Evolutionary conservation across 2,113 vertebrate species (phyloP).

Genomic region (Coturnix japonica): DNA sequence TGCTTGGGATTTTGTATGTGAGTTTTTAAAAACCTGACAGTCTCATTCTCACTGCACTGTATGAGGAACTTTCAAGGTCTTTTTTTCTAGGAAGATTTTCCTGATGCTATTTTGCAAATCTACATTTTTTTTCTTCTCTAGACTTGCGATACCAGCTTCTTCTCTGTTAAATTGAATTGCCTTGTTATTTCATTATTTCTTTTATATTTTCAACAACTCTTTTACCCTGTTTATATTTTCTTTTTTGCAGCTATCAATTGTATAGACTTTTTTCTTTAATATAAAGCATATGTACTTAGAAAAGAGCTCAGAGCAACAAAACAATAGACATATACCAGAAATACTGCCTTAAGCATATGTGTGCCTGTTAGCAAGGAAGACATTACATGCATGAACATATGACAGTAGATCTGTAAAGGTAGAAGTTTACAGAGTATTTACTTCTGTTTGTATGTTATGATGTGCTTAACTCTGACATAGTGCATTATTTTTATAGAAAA

Average conservation of each 20-base stretch:
- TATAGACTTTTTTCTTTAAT: not conserved
- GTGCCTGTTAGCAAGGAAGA: not conserved
- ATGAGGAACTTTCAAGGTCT: not conserved
- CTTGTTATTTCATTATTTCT: not conserved
- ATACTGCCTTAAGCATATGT: not conserved
- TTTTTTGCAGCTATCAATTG: not conserved
- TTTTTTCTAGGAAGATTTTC: not conserved
- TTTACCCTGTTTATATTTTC: not conserved
- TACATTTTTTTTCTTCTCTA: not conserved
- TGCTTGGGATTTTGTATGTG: not conserved
- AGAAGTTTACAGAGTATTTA: not conserved
- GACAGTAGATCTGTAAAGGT: not conserved
- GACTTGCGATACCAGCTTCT: not conserved
- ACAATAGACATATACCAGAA: not conserved
- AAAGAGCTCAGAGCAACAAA: not conserved
- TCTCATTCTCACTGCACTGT: not conserved
- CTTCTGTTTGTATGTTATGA: not conserved
- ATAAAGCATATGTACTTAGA: not conserved
- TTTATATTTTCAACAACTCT: not conserved
- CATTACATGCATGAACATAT: not conserved
- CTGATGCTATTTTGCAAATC: not conserved
- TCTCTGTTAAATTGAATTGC: not conserved
- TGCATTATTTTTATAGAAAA: not conserved
- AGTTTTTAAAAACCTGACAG: not conserved
- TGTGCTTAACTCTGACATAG: not conserved